phyloP scores from a whole-genome alignment of 2,797 vertebrate species.

The Myotis myotis region DNA sequence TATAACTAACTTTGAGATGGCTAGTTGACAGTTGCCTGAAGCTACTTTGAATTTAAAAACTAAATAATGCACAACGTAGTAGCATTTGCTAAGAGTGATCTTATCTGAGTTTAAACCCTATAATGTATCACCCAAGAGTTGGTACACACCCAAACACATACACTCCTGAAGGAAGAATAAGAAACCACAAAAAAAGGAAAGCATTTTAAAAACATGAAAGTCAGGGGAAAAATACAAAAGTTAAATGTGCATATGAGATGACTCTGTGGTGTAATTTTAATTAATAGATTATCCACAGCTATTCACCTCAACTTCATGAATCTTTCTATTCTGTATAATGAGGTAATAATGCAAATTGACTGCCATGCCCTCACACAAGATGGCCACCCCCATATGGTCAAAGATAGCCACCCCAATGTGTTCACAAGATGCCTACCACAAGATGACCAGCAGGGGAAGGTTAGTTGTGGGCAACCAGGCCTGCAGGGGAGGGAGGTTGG shows the following conservation, averaged over 20 bases:
- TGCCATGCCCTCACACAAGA: no score
- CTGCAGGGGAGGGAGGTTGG: no score
- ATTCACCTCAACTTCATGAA: background rate
- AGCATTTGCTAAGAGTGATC: background rate
- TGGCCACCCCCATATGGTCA: no score
- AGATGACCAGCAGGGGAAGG: no score
- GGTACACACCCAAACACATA: background rate
- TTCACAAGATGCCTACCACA: no score
- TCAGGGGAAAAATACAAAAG: background rate
- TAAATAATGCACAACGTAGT: background rate
- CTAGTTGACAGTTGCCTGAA: background rate
- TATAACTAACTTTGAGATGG: background rate
- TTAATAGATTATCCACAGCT: background rate
- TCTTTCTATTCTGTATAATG: background rate
- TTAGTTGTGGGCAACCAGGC: no score
- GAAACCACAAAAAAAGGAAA: background rate
- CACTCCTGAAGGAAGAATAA: background rate
- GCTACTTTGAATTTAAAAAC: background rate
- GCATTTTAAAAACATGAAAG: background rate
- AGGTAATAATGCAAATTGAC: no score
- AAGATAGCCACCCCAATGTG: no score
- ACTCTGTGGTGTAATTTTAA: background rate
- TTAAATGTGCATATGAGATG: background rate
- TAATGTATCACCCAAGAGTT: background rate
- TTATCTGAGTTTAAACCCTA: background rate